Percentiles rank a stretch among this genome's conserved stretches.
phyloP scores from a whole-genome alignment of 2,888 invertebrate genomes.

The Lumbricus terrestris region DNA sequence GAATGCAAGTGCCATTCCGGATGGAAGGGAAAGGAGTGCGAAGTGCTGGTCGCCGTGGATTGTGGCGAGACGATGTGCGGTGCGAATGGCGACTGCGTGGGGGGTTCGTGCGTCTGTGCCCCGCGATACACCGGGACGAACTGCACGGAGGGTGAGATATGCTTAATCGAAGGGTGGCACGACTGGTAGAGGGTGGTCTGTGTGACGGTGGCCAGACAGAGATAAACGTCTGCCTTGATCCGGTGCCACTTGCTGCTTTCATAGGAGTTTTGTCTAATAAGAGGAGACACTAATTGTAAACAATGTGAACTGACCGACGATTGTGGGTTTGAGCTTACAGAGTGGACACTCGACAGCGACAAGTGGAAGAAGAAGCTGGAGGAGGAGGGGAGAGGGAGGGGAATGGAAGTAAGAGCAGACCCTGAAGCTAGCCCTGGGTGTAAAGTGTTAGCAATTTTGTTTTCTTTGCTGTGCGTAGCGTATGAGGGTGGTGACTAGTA shows the following conservation, averaged over 20 bases:
- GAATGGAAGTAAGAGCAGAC: too few relatives aligned
- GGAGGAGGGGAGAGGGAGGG: too few relatives aligned
- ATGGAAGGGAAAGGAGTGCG: conserved; percentile 89
- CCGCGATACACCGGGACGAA: conserved; percentile 88
- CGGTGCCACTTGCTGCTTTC: background rate
- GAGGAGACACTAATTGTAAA: background rate
- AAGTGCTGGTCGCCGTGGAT: conserved; percentile 85
- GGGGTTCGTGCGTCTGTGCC: conserved; percentile 73
- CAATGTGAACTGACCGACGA: too few relatives aligned
- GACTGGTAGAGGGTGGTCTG: background rate
- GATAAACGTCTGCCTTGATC: background rate
- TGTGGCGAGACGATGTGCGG: conserved; percentile 96
- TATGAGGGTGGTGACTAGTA: too few relatives aligned
- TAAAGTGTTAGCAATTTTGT: too few relatives aligned
- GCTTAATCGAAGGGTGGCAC: conserved; percentile 40
- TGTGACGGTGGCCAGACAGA: background rate
- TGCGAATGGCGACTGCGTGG: conserved; percentile 91
- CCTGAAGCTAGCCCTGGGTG: too few relatives aligned
- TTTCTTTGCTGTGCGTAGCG: too few relatives aligned
- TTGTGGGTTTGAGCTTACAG: too few relatives aligned
- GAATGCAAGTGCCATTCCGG: conserved; percentile 81
- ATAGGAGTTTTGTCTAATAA: background rate
- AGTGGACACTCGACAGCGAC: too few relatives aligned
- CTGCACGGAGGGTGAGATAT: conserved; percentile 80
- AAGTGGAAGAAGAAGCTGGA: too few relatives aligned